phyloP scores from a whole-genome alignment of 2,888 invertebrate species.

The Resseliella maxima region DNA sequence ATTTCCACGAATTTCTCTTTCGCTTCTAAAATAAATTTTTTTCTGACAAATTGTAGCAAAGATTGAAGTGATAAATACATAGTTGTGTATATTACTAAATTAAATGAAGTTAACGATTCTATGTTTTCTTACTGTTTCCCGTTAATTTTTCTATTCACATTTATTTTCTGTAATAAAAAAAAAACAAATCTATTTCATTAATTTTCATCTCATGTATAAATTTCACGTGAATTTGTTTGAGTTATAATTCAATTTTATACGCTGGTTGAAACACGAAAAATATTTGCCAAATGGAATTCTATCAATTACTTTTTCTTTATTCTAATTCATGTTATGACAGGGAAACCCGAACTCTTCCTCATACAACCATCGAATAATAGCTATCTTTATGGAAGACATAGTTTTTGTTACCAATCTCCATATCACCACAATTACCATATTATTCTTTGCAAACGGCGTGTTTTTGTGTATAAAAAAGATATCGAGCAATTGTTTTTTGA shows the following conservation, averaged over 20 bases:
- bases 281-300: background rate
- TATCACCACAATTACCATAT: background rate
- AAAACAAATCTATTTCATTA: background rate
- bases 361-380: background rate
- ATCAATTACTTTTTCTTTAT: background rate
- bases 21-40: background rate
- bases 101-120: background rate
- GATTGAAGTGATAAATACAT: background rate
- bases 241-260: background rate
- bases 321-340: background rate
- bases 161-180: constrained; percentile 3
- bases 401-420: constrained; percentile 15
- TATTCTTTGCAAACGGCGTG: constrained; percentile 4
- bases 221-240: background rate
- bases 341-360: background rate
- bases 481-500: constrained; percentile 22
- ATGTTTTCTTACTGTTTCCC: background rate
- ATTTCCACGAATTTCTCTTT: background rate
- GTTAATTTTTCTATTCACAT: background rate
- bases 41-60: background rate
- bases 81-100: too few relatives aligned
- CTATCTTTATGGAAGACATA: constrained; percentile 11
- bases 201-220: background rate
- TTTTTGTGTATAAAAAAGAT: constrained; percentile 17
- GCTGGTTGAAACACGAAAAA: background rate